These are phyloP conservation scores for Lophius piscatorius DNA, from an alignment of 2,113 vertebrate species.

Conservation along the genomic window DNA sequence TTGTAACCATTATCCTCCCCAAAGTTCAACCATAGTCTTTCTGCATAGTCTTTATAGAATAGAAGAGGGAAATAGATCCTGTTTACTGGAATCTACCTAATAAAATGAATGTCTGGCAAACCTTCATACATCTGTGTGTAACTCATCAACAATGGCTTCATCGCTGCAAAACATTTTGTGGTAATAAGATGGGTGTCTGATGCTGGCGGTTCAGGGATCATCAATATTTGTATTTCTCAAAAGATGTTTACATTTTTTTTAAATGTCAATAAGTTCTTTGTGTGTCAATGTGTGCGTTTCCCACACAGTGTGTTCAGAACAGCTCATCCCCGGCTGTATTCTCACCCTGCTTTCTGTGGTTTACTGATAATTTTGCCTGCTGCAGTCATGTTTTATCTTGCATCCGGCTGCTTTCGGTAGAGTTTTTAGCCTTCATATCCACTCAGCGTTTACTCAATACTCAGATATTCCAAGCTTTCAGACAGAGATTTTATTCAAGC, in stretches of 20 bases:
- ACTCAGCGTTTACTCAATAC: slow-evolving; percentile 9
- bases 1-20: too few relatives aligned
- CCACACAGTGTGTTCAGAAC: slow-evolving; percentile 17
- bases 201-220: too few relatives aligned
- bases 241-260: slow-evolving; percentile 40
- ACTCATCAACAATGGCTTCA: too few relatives aligned
- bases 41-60: too few relatives aligned
- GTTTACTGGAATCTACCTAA: too few relatives aligned
- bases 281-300: slow-evolving; percentile 55
- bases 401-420: slow-evolving; percentile 35
- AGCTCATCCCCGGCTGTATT: slow-evolving; percentile 59
- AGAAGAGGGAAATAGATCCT: too few relatives aligned
- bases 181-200: too few relatives aligned
- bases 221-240: too few relatives aligned
- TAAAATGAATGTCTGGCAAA: too few relatives aligned
- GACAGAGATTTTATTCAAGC: slow-evolving; percentile 14
- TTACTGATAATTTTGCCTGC: slow-evolving; percentile 57
- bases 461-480: slow-evolving; percentile 9
- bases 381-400: slow-evolving; percentile 62
- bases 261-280: slow-evolving; percentile 68
- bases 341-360: slow-evolving; percentile 68
- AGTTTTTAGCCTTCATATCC: slow-evolving; percentile 17
- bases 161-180: too few relatives aligned
- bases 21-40: too few relatives aligned
- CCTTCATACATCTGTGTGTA: too few relatives aligned